A percentile compares a stretch with the other conserved stretches of the same genome.
Evolutionary conservation across 2,888 invertebrate species (phyloP).

Genomic region (Keiferia lycopersicella): DNA sequence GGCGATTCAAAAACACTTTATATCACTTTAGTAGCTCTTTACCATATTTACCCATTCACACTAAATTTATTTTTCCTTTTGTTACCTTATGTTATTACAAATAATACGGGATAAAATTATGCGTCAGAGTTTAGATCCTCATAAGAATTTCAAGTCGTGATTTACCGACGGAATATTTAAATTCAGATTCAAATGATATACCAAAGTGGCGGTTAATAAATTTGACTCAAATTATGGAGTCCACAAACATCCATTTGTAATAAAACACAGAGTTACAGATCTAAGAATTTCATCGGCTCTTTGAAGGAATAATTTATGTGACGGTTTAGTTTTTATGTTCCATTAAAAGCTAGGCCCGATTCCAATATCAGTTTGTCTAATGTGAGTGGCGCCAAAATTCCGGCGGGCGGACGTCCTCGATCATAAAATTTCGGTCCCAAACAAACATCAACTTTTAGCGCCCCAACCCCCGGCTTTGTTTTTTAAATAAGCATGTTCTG

Average conservation of each 20-base stretch:
- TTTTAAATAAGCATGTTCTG: conserved; percentile 70
- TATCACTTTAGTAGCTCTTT: conserved; percentile 73
- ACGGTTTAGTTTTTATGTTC: conserved; percentile 76
- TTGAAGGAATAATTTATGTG: conserved; percentile 75
- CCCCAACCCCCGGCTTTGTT: conserved; percentile 57
- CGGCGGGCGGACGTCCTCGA: conserved; percentile 63
- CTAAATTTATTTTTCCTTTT: conserved; percentile 57
- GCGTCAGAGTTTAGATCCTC: conserved; percentile 40
- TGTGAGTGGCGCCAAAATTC: conserved; percentile 74
- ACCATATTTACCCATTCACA: conserved; percentile 56
- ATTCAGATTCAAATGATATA: conserved; percentile 50
- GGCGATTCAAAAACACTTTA: conserved; percentile 70
- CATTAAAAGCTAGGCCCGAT: conserved; percentile 71
- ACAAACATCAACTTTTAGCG: conserved; percentile 72
- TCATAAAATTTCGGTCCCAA: conserved; percentile 71
- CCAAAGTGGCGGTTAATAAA: conserved; percentile 42
- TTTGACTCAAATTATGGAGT: conserved; percentile 55
- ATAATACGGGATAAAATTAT: conserved; percentile 42
- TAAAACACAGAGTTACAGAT: conserved; percentile 67
- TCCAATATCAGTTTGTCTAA: conserved; percentile 73
- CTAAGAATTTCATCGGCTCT: conserved; percentile 72
- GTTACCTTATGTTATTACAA: conserved; percentile 43
- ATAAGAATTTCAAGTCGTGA: conserved; percentile 49
- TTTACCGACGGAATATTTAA: conserved; percentile 50
- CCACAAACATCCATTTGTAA: conserved; percentile 66